Percentiles rank a stretch among this genome's conserved stretches.
These are phyloP conservation scores for Drosophila pseudoobscura DNA, from an alignment of 1,140 invertebrate species.

Conservation along the genomic window DNA sequence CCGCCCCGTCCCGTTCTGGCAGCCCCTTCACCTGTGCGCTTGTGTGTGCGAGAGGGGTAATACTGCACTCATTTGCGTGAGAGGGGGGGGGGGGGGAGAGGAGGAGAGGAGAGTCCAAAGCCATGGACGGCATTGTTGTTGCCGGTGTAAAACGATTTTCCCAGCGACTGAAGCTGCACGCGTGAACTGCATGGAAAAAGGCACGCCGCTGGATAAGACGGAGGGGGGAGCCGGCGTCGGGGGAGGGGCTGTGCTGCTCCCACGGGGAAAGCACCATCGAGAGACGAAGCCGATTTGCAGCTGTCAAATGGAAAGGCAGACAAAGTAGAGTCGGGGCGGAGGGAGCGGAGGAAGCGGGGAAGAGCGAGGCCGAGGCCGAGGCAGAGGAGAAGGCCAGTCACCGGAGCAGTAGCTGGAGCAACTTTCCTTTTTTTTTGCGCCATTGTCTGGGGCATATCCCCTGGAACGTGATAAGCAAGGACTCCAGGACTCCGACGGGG, in stretches of 20 bases:
- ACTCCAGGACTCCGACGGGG: constrained; percentile 28
- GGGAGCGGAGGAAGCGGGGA: not conserved
- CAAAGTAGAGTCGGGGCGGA: constrained; percentile 21
- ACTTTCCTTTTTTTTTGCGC: constrained; percentile 52
- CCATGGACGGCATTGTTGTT: constrained; percentile 18
- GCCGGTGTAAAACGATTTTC: constrained; percentile 55
- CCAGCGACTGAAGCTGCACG: constrained; percentile 49
- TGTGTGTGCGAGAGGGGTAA: not conserved
- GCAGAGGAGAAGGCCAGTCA: constrained; percentile 4
- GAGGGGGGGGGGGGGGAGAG: not conserved
- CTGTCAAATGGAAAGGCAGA: constrained; percentile 64
- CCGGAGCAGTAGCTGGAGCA: constrained; percentile 17
- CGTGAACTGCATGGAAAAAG: constrained; percentile 50
- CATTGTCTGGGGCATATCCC: constrained; percentile 53
- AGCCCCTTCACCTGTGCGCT: not conserved
- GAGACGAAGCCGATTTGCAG: constrained; percentile 56
- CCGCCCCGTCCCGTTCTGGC: no score
- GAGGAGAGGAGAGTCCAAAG: constrained; percentile 6
- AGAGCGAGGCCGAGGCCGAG: not conserved
- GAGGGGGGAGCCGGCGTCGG: not conserved
- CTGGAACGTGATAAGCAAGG: constrained; percentile 59
- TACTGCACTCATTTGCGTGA: constrained; percentile 24
- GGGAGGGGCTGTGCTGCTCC: not conserved
- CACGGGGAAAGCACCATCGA: not conserved
- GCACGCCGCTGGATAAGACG: constrained; percentile 34